Evolutionary conservation across 2,888 invertebrate species (phyloP).

Genomic region (Sycophila texana): DNA sequence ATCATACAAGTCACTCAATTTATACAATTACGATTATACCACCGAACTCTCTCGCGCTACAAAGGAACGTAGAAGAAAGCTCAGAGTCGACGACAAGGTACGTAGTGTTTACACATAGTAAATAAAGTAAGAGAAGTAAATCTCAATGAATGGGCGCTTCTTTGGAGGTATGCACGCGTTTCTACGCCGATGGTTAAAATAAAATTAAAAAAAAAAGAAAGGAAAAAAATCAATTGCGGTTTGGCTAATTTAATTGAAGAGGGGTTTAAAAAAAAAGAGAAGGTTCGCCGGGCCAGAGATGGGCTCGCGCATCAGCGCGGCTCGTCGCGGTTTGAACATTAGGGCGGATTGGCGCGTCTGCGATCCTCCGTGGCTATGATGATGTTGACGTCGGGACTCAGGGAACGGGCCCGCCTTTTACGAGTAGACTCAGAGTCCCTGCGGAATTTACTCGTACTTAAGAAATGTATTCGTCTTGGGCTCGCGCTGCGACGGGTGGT

Average conservation of each 20-base stretch:
- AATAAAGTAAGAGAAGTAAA: conserved; percentile 16
- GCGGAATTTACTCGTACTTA: conserved; percentile 73
- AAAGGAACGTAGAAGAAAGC: conserved; percentile 2
- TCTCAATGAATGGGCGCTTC: background rate
- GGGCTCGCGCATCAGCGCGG: background rate
- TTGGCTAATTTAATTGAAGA: background rate
- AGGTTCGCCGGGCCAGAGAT: background rate
- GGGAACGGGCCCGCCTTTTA: conserved; percentile 72
- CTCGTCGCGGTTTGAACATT: background rate
- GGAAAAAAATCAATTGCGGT: background rate
- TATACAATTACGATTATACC: conserved; percentile 35
- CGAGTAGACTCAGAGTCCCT: conserved; percentile 71
- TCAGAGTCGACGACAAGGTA: conserved; percentile 31
- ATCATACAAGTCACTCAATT: conserved; percentile 44
- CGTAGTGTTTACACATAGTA: conserved; percentile 11
- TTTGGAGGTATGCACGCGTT: conserved; percentile 23
- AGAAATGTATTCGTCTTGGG: conserved; percentile 73
- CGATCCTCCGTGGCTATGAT: conserved; percentile 41
- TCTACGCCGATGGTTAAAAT: background rate
- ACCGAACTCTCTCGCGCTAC: conserved; percentile 9
- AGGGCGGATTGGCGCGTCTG: no score
- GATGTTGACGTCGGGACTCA: conserved; percentile 66
- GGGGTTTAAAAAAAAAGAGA: background rate
- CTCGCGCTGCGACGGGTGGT: conserved; percentile 74
- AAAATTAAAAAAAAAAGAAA: background rate